Evolutionary conservation across 1,140 invertebrate species (phyloP), one percentile per base, ranked within the genome.

Genomic region (Drosophila saltans): DNA sequence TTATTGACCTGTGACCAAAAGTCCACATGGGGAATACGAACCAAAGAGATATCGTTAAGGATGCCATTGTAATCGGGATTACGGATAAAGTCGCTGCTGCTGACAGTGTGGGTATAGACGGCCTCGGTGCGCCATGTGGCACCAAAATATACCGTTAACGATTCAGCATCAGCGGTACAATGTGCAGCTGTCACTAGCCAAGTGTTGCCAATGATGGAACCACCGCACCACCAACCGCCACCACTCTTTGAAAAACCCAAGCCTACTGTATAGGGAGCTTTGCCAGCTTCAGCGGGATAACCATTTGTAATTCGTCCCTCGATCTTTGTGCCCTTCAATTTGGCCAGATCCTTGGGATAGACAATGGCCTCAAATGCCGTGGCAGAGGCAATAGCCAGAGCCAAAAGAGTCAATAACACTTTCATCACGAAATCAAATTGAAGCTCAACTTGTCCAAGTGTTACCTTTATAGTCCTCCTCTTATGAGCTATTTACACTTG

Each of bases 181-280:
- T 95, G 94, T 5, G 93, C 94, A 3, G 94, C 94, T 9, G 94
- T 93, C 24, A 95, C 70, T 2, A 94, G 83, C 93, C 72, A 94
- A 24, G 91, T 62, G 60, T 90, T 72, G 65, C 91, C 91, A 28
- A 95, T 93, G 55, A 95, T 77, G 26, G 93, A 93, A 95, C 81
- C 92, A 93, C 71, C 74, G 60, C 80, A 91, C 80, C 28, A 66
- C 65, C 4, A 74, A 6, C 67, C 66, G 41, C 61, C 61, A 21
- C 62, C 79, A 82, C 70, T 94, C 93, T 66, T 56, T 41, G 21
- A 41, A 72, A 93, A 80, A 3, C 69, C 67, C 11, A 94, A 79
- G 1, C 91, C 90, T 6, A 92, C 93, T 71, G 93, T 93, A 67
- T 93, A 93, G 8, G 93, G 93, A 58, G 93, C 92, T 79, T 94